phyloP scores from a whole-genome alignment of 1,140 invertebrate genomes.

The Drosophila triauraria region DNA sequence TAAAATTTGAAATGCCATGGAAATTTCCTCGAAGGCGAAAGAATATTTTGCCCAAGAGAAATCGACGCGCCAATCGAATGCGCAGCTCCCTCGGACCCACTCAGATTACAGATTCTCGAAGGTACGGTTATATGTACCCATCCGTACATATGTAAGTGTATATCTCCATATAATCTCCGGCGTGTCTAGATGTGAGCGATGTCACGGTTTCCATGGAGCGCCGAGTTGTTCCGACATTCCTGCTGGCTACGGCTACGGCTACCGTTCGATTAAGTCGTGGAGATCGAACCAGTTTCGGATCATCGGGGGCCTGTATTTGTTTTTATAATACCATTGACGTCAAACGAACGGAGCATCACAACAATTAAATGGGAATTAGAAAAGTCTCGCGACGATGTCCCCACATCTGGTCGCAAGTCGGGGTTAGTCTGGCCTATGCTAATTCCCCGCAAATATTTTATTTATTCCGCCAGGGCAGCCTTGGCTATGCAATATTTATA shows the following conservation, averaged over 20 bases:
- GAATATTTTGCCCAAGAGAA: slow-evolving; percentile 52
- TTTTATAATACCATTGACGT: slow-evolving; percentile 81
- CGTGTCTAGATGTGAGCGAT: slow-evolving; percentile 50
- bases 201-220: slow-evolving; percentile 63
- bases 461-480: slow-evolving; percentile 26
- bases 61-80: slow-evolving; percentile 44
- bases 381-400: slow-evolving; percentile 63
- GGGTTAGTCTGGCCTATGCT: slow-evolving; percentile 38
- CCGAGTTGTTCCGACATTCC: slow-evolving; percentile 32
- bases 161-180: slow-evolving; percentile 25
- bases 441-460: slow-evolving; percentile 58
- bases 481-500: slow-evolving; percentile 35
- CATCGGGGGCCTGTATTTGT: slow-evolving; percentile 59
- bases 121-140: slow-evolving; percentile 1
- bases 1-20: slow-evolving; percentile 75
- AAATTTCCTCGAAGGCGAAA: slow-evolving; percentile 66
- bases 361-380: slow-evolving; percentile 74
- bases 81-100: background rate
- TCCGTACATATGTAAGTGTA: background rate
- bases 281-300: slow-evolving; percentile 67
- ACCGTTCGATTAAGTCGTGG: slow-evolving; percentile 15
- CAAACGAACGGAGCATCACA: slow-evolving; percentile 69
- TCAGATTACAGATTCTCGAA: slow-evolving; percentile 27
- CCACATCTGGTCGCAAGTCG: slow-evolving; percentile 35
- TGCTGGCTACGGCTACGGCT: slow-evolving; percentile 14